Percentiles rank a stretch among this genome's conserved stretches.
Conservation (phyloP, 2,888 invertebrate genomes). For the Gari tellinella region DNA sequence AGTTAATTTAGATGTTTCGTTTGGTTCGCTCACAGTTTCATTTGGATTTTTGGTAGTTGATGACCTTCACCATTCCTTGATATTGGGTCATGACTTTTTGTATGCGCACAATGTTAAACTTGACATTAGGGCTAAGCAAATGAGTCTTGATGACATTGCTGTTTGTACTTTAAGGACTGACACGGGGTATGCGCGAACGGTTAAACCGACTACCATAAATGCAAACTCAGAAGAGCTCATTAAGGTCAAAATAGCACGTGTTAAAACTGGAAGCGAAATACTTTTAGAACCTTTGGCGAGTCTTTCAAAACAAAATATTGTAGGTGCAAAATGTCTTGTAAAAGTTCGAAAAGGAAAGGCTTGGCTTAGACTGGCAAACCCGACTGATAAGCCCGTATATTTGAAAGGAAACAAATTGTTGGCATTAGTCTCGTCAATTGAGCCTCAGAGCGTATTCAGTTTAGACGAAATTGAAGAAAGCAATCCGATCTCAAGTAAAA, state of each 20-base stretch:
- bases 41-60: constrained; percentile 20
- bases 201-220: constrained; percentile 5
- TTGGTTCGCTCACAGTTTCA: background rate
- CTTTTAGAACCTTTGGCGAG: constrained; percentile 28
- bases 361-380: constrained; percentile 1
- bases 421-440: background rate
- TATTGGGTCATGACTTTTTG: constrained; percentile 21
- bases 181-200: constrained; percentile 26
- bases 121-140: constrained; percentile 14
- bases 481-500: no score
- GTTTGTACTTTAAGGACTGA: constrained; percentile 20
- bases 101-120: constrained; percentile 9
- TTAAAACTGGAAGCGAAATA: constrained; percentile 9
- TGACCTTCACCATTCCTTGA: constrained; percentile 23
- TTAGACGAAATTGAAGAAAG: constrained; percentile 7
- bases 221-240: constrained; percentile 23
- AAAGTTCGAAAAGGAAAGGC: constrained; percentile 15
- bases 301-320: constrained; percentile 5
- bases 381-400: constrained; percentile 1
- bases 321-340: constrained; percentile 13
- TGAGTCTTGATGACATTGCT: constrained; percentile 12
- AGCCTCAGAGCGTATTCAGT: constrained; percentile 4
- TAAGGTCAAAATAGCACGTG: constrained; percentile 28
- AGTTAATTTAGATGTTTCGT: constrained; percentile 14
- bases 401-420: constrained; percentile 9